Evolutionary conservation across 2,113 vertebrate genomes (phyloP).

Genomic region (Psephotus haematonotus): DNA sequence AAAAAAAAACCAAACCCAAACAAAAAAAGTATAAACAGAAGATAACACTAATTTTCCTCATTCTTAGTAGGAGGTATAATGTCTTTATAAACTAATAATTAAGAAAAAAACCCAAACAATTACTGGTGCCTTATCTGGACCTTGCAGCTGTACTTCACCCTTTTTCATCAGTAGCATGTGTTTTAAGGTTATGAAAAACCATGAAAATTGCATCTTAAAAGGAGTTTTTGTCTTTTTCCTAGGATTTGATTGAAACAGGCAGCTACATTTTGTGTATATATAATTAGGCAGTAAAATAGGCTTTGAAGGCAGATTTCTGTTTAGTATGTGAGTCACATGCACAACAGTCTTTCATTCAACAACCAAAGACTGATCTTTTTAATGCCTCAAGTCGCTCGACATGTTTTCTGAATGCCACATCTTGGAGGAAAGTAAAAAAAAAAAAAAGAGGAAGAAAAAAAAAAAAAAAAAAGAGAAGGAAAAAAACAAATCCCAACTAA

Average conservation of each 20-base stretch:
- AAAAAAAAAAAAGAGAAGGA: no score
- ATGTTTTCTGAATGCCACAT: constrained; percentile 79
- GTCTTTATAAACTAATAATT: constrained; percentile 84
- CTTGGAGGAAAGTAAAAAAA: constrained; percentile 25
- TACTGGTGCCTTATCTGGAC: constrained; percentile 77
- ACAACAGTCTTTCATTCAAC: constrained; percentile 81
- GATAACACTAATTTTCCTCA: constrained; percentile 68
- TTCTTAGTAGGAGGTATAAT: constrained; percentile 75
- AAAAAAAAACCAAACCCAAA: not conserved
- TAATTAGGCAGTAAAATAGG: constrained; percentile 85
- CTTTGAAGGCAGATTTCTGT: constrained; percentile 83
- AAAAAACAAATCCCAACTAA: not conserved
- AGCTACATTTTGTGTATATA: constrained; percentile 87
- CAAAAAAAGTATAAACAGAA: not conserved
- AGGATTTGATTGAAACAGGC: constrained; percentile 84
- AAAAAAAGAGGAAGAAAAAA: no score
- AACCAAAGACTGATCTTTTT: constrained; percentile 84
- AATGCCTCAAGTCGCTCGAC: constrained; percentile 79
- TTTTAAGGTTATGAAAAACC: constrained; percentile 81
- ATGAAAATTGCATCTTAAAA: constrained; percentile 83
- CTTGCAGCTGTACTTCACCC: constrained; percentile 73
- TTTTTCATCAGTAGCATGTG: constrained; percentile 68
- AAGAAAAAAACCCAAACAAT: constrained; percentile 79
- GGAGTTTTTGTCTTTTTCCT: constrained; percentile 82
- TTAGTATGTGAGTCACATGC: constrained; percentile 86